Conservation (phyloP, 2,888 invertebrate genomes). For the Argyresthia goedartella region DNA sequence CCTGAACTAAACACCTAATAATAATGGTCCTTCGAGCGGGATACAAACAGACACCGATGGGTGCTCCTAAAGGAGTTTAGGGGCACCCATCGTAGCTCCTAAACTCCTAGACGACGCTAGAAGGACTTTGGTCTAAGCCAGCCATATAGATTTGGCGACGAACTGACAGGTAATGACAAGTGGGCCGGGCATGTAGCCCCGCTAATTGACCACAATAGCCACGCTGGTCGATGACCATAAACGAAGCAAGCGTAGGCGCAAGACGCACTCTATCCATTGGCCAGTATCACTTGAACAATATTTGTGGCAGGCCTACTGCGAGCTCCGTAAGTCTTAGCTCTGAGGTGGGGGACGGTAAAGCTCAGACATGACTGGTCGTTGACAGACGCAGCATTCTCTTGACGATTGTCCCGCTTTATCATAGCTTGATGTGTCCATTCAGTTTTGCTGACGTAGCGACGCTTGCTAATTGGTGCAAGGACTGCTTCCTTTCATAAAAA, state of each 20-base stretch:
- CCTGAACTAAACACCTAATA: too few species aligned
- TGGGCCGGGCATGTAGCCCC: conserved; percentile 64
- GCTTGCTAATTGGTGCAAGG: conserved; percentile 1
- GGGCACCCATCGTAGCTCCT: too few species aligned
- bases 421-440: conserved; percentile 53
- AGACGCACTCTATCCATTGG: conserved; percentile 44
- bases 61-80: too few species aligned
- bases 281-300: neutral
- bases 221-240: conserved; percentile 54
- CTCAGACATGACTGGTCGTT: conserved; percentile 18
- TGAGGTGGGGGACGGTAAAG: conserved; percentile 25
- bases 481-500: conserved; percentile 1
- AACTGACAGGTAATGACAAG: conserved; percentile 34
- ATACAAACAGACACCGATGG: too few species aligned
- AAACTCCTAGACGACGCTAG: conserved; percentile 6
- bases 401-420: conserved; percentile 39
- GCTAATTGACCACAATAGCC: conserved; percentile 62
- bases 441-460: conserved; percentile 40
- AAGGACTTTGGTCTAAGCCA: neutral
- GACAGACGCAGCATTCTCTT: conserved; percentile 21
- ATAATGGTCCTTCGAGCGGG: too few species aligned
- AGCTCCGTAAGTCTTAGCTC: neutral
- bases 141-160: conserved; percentile 10
- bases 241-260: conserved; percentile 51
- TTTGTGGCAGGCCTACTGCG: too few species aligned